These are phyloP conservation scores for Anneissia japonica DNA, from an alignment of 35 echinoderm and acorn worm species.

Conservation along the genomic window DNA sequence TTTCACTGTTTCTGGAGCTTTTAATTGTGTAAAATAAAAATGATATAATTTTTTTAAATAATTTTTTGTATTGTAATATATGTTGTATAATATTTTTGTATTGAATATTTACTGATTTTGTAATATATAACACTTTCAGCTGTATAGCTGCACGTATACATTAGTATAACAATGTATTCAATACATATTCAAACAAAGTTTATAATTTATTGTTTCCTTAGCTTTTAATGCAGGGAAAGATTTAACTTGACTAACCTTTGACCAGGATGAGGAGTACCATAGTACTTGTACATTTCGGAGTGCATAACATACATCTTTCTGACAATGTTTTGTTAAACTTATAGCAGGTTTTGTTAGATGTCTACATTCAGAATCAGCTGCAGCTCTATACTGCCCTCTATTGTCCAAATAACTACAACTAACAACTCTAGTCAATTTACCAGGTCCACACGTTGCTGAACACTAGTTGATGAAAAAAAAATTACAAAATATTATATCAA, in stretches of 20 bases:
- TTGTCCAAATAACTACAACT: slow-evolving; percentile 82
- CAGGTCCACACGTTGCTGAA: slow-evolving; percentile 75
- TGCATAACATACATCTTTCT: slow-evolving; percentile 33
- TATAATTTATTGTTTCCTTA: no score
- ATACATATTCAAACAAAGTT: no score
- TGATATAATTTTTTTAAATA: no score
- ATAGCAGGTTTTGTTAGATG: slow-evolving; percentile 50
- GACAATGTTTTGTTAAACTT: slow-evolving; percentile 62
- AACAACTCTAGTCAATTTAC: slow-evolving; percentile 55
- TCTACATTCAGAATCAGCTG: slow-evolving; percentile 55
- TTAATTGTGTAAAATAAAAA: no score
- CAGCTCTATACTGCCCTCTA: slow-evolving; percentile 75
- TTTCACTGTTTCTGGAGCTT: no score
- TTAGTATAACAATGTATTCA: no score
- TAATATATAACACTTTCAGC: no score
- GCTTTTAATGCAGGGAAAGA: no score
- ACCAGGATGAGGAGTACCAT: slow-evolving; percentile 65
- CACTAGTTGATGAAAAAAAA: slow-evolving; percentile 40
- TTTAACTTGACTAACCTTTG: slow-evolving; percentile 50
- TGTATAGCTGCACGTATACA: no score
- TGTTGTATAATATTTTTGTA: no score
- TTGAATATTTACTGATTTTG: no score
- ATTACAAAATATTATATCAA: background rate
- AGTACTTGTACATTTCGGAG: slow-evolving; percentile 23
- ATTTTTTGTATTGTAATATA: no score